Evolutionary conservation across 37 sponge, comb jelly and placozoan species (phyloP).

Genomic region (Spongilla lacustris): DNA sequence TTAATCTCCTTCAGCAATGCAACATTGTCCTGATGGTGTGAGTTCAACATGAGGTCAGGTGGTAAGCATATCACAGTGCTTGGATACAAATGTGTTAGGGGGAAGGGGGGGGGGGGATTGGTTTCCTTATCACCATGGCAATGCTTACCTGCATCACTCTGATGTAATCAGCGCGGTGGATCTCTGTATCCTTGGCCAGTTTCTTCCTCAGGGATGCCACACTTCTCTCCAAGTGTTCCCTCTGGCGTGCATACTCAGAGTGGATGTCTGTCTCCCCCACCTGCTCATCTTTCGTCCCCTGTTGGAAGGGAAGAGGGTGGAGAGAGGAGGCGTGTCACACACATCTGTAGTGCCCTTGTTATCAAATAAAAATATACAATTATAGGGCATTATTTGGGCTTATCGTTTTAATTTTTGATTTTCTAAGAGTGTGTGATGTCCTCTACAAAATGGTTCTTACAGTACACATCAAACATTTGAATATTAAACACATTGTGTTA

Average conservation of each 20-base stretch:
- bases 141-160: slow-evolving; percentile 92
- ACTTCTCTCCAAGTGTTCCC: slow-evolving; percentile 95
- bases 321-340: neutral
- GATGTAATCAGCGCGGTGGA: slow-evolving; percentile 90
- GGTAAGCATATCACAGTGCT: neutral
- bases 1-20: slow-evolving; percentile 95
- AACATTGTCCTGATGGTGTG: slow-evolving; percentile 88
- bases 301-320: neutral
- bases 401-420: too few relatives aligned
- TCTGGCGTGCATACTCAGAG: slow-evolving; percentile 87
- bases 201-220: slow-evolving; percentile 95
- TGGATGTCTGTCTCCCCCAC: slow-evolving; percentile 86
- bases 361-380: too few relatives aligned
- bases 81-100: neutral
- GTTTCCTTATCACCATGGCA: neutral
- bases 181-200: slow-evolving; percentile 90
- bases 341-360: neutral
- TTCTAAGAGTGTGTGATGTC: too few relatives aligned
- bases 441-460: too few relatives aligned
- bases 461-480: too few relatives aligned
- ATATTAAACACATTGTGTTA: too few relatives aligned
- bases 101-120: neutral
- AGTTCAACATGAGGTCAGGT: neutral
- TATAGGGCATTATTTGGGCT: too few relatives aligned
- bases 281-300: slow-evolving; percentile 67